A percentile compares a stretch with the other conserved stretches of the same genome.
phyloP scores from a whole-genome alignment of 2,888 invertebrate species.

The Rhagonycha lutea region DNA sequence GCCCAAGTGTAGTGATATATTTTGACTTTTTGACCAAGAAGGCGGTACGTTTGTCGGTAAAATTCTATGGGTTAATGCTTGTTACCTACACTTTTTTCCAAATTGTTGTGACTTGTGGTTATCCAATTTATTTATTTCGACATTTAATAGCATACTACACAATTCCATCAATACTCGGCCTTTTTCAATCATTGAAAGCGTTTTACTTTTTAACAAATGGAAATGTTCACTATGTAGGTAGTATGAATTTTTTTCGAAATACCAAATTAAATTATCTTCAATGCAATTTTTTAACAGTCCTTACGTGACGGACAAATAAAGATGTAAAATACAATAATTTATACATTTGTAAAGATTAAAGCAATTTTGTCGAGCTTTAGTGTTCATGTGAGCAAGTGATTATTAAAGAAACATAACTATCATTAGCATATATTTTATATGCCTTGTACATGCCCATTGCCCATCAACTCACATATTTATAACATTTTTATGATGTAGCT shows the following conservation, averaged over 20 bases:
- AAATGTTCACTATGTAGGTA: neutral
- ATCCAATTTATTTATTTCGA: constrained; percentile 37
- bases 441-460: neutral
- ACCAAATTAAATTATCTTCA: neutral
- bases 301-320: neutral
- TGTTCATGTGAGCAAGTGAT: neutral
- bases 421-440: constrained; percentile 1
- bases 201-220: neutral
- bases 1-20: constrained; percentile 24
- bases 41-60: constrained; percentile 39
- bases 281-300: neutral
- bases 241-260: neutral
- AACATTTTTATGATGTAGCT: neutral
- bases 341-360: neutral
- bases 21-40: constrained; percentile 36
- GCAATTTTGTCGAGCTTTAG: neutral
- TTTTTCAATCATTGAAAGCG: no score
- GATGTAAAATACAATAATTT: neutral
- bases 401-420: neutral
- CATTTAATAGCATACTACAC: neutral
- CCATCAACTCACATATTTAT: neutral
- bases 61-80: constrained; percentile 28
- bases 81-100: constrained; percentile 36
- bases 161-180: neutral
- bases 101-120: constrained; percentile 41